These are phyloP conservation scores for Latheticus oryzae DNA, from an alignment of 2,888 invertebrate genomes.

Conservation along the genomic window DNA sequence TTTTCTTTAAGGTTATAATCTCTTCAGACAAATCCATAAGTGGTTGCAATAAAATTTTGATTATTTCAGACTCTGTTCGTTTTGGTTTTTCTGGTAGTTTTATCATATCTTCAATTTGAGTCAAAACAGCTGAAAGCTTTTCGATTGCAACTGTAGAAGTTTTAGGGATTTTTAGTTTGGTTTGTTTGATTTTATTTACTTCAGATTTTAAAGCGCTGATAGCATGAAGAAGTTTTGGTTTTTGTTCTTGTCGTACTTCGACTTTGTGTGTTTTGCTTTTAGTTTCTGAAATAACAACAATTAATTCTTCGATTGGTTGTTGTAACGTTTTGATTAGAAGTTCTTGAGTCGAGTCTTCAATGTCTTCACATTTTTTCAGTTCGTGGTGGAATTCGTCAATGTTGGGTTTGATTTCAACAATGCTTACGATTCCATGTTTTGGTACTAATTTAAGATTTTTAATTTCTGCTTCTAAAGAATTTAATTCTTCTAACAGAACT, in stretches of 20 bases:
- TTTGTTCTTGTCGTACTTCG: slow-evolving; percentile 34
- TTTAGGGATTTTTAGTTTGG: slow-evolving; percentile 35
- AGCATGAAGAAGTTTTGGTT: slow-evolving; percentile 41
- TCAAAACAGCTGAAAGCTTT: slow-evolving; percentile 36
- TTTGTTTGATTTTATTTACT: slow-evolving; percentile 30
- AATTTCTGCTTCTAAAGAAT: slow-evolving; percentile 35
- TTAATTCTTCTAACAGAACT: slow-evolving; percentile 32
- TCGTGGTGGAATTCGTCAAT: slow-evolving; percentile 12
- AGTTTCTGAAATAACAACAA: slow-evolving; percentile 27
- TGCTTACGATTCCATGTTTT: slow-evolving; percentile 48
- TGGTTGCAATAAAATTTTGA: slow-evolving; percentile 21
- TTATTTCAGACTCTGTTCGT: slow-evolving; percentile 18
- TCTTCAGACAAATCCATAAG: slow-evolving; percentile 38
- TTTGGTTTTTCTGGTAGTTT: slow-evolving; percentile 16
- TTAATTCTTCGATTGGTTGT: slow-evolving; percentile 18
- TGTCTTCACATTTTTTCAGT: slow-evolving; percentile 2
- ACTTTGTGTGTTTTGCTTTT: slow-evolving; percentile 38
- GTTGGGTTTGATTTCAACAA: slow-evolving; percentile 41
- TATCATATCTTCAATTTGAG: slow-evolving; percentile 25
- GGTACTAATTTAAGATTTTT: slow-evolving; percentile 38
- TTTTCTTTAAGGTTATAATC: slow-evolving; percentile 45
- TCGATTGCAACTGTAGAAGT: slow-evolving; percentile 38
- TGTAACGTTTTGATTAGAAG: not conserved
- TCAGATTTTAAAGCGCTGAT: slow-evolving; percentile 39
- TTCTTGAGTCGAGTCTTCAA: not conserved